These are phyloP conservation scores for Oncorhynchus mykiss DNA, from an alignment of 2,113 vertebrate species.

Conservation along the genomic window DNA sequence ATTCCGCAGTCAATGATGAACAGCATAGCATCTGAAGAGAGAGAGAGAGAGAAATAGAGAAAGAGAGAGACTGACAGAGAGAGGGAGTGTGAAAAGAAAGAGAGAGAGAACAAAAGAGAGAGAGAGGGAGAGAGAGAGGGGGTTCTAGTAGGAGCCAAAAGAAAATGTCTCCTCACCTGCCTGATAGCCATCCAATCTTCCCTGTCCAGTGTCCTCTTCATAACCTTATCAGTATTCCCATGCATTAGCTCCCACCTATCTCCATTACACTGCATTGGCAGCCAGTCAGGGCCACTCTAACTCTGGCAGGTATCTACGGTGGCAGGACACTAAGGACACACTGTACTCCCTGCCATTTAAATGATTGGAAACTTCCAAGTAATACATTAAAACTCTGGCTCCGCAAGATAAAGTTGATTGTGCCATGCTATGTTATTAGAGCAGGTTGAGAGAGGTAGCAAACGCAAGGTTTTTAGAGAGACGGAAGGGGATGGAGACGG, in stretches of 20 bases:
- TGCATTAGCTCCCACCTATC: constrained; percentile 21
- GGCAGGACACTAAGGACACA: constrained; percentile 49
- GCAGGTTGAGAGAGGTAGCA: constrained; percentile 23
- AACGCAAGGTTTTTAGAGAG: constrained; percentile 10
- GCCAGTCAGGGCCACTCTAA: constrained; percentile 52
- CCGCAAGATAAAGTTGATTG: constrained; percentile 36
- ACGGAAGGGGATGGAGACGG: neutral
- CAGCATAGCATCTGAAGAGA: neutral
- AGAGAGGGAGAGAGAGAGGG: neutral
- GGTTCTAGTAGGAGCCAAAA: constrained; percentile 13
- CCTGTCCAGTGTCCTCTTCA: constrained; percentile 33
- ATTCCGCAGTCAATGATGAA: neutral
- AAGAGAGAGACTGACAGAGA: neutral
- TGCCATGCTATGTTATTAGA: constrained; percentile 18
- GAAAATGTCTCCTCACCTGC: constrained; percentile 34
- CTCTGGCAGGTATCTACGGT: constrained; percentile 34
- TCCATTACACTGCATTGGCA: constrained; percentile 61
- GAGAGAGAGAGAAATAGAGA: neutral
- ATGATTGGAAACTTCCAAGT: constrained; percentile 61
- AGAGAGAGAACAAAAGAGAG: neutral
- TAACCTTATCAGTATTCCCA: constrained; percentile 62
- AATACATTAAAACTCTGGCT: constrained; percentile 50
- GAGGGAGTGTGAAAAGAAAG: neutral
- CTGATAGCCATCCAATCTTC: constrained; percentile 13
- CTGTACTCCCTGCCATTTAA: constrained; percentile 57